Evolutionary conservation across 1,140 invertebrate species (phyloP).

Genomic region (Eumeta japonica): DNA sequence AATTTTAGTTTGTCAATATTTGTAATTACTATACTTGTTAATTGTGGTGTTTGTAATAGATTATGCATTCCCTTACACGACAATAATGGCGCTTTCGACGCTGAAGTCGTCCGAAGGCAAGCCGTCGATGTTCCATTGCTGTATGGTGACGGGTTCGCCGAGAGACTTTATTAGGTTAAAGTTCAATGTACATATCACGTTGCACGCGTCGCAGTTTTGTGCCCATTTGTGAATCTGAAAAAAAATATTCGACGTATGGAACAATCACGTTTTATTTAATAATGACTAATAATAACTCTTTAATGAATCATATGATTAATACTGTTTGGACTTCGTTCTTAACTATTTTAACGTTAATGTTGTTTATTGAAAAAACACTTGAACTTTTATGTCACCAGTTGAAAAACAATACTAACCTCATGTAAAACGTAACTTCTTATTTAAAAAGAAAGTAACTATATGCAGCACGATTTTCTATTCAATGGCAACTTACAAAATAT

Average conservation of each 20-base stretch:
- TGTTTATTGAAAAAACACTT: too few relatives aligned
- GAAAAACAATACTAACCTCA: too few relatives aligned
- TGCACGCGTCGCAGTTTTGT: constrained; percentile 61
- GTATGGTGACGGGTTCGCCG: constrained; percentile 83
- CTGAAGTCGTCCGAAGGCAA: constrained; percentile 87
- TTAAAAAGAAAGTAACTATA: too few relatives aligned
- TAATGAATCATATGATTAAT: too few relatives aligned
- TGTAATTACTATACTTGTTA: background rate
- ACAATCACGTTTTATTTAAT: too few relatives aligned
- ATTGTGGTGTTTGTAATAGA: background rate
- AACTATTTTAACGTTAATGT: too few relatives aligned
- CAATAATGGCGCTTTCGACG: constrained; percentile 90
- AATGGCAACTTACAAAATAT: too few relatives aligned
- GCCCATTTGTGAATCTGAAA: constrained; percentile 71
- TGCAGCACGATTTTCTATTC: too few relatives aligned
- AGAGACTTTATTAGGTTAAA: constrained; percentile 73
- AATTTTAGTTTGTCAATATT: constrained; percentile 1
- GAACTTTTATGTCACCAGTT: too few relatives aligned
- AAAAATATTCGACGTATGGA: constrained; percentile 2
- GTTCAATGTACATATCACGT: constrained; percentile 74
- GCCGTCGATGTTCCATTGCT: constrained; percentile 89
- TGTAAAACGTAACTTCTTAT: too few relatives aligned
- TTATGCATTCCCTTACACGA: constrained; percentile 61
- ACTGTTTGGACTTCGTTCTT: too few relatives aligned
- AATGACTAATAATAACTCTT: too few relatives aligned